These are phyloP conservation scores for Epizoanthus fatuus DNA, from an alignment of 92 coral and sea anemone genomes.

Conservation along the genomic window DNA sequence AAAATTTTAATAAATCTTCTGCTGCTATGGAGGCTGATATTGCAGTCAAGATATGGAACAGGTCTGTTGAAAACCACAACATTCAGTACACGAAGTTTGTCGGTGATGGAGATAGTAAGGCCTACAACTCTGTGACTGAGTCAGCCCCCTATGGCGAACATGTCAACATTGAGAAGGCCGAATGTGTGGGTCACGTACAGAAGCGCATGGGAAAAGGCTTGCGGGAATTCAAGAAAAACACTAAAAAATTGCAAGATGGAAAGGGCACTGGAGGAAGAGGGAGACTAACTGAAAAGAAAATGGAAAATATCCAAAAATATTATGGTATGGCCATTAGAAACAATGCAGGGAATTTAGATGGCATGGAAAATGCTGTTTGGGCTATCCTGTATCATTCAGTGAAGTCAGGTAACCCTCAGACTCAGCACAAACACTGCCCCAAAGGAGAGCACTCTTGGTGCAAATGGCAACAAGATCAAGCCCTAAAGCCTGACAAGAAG, in stretches of 20 bases:
- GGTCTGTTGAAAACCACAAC: not conserved
- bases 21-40: slow-evolving; percentile 27
- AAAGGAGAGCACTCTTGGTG: not conserved
- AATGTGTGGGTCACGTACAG: slow-evolving; percentile 17
- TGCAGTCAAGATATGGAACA: slow-evolving; percentile 4
- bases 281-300: slow-evolving; percentile 6
- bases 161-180: not conserved
- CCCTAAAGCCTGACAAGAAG: no score
- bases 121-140: slow-evolving; percentile 13
- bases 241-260: not conserved
- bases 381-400: not conserved
- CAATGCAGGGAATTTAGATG: slow-evolving; percentile 10
- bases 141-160: slow-evolving; percentile 3
- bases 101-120: not conserved
- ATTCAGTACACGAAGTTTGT: not conserved
- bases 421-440: not conserved
- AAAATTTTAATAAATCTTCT: not conserved
- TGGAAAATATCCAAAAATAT: not conserved
- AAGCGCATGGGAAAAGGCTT: slow-evolving; percentile 14
- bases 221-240: slow-evolving; percentile 6
- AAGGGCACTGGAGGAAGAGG: not conserved
- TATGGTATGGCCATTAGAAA: slow-evolving; percentile 22
- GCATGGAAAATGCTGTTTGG: slow-evolving; percentile 17
- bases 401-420: not conserved
- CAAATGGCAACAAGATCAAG: not conserved